Percentiles rank a stretch among this genome's conserved stretches.
Conservation (phyloP, 2,113 vertebrate genomes). For the Zapus hudsonius region DNA sequence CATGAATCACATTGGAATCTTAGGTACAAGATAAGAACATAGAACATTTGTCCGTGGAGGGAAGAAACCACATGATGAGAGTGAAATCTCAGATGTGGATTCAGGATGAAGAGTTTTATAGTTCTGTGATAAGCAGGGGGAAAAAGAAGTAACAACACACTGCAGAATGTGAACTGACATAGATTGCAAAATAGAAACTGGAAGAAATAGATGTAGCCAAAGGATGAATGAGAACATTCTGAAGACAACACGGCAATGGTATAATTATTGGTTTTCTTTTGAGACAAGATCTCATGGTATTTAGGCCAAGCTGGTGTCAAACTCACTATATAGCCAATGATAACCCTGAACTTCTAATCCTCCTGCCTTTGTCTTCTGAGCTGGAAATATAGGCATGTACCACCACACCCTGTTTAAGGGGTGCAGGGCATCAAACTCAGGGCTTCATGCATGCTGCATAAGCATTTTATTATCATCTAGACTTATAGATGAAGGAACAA, state of each 20-base stretch:
- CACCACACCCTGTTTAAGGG: too few species aligned
- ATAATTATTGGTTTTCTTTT: neutral
- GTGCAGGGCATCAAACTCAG: too few species aligned
- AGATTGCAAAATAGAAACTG: neutral
- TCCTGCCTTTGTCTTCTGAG: too few species aligned
- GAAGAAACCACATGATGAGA: neutral
- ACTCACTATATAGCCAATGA: too few species aligned
- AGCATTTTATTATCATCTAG: neutral
- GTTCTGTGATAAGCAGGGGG: neutral
- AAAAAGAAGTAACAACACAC: neutral
- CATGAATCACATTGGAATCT: neutral
- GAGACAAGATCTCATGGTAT: too few species aligned
- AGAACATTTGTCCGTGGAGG: neutral
- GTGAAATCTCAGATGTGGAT: neutral
- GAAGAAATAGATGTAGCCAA: neutral
- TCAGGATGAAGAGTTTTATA: neutral
- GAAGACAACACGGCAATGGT: too few species aligned
- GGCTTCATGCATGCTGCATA: too few species aligned
- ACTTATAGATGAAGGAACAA: neutral
- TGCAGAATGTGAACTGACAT: neutral
- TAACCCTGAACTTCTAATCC: too few species aligned
- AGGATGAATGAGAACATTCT: neutral
- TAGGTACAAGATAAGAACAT: neutral
- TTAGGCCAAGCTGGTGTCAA: too few species aligned
- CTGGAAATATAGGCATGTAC: too few species aligned